phyloP scores from a whole-genome alignment of 2,888 invertebrate species.

The Druceiella hillmani region DNA sequence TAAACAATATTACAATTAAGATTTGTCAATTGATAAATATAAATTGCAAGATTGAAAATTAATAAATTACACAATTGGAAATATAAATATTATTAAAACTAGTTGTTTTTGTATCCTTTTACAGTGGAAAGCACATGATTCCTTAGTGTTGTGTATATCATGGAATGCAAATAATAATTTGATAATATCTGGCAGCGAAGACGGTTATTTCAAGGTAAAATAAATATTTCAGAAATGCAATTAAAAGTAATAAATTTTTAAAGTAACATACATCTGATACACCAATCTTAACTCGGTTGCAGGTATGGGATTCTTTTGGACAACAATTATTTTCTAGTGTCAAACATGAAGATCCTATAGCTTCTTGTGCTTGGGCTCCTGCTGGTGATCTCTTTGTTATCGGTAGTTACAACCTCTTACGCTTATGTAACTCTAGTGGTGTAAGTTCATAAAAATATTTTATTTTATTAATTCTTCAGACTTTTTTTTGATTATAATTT shows the following conservation, averaged over 20 bases:
- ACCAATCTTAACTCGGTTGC: conserved; percentile 12
- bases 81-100: no score
- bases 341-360: conserved; percentile 86
- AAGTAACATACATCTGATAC: no score
- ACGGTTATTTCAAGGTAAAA: conserved; percentile 76
- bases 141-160: conserved; percentile 81
- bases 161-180: conserved; percentile 94
- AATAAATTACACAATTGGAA: no score
- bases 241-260: not conserved
- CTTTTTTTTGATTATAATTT: conserved; percentile 1
- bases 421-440: conserved; percentile 90
- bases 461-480: conserved; percentile 4
- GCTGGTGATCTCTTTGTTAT: conserved; percentile 88
- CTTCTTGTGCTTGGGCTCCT: conserved; percentile 85
- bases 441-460: conserved; percentile 48
- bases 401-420: conserved; percentile 87
- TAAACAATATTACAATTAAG: no score
- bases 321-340: conserved; percentile 81
- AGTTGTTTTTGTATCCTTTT: conserved; percentile 28
- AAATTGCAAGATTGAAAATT: no score
- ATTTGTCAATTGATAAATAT: no score
- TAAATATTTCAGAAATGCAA: conserved; percentile 2
- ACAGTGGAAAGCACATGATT: conserved; percentile 96
- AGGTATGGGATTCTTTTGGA: conserved; percentile 91
- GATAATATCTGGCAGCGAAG: conserved; percentile 94